Conservation (phyloP, 2,888 invertebrate genomes). For the Volucella inflata region DNA sequence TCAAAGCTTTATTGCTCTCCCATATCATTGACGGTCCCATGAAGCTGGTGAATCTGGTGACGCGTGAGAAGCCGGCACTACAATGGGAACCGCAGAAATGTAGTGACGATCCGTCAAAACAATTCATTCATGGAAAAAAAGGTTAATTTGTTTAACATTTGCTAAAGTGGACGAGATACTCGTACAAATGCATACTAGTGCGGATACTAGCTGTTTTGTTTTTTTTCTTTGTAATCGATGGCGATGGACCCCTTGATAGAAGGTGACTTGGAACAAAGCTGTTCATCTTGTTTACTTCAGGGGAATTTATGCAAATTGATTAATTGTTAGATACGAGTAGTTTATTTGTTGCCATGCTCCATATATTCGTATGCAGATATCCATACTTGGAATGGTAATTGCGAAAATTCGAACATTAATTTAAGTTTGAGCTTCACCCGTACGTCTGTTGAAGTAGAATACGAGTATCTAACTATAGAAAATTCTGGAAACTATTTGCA, state of each 20-base stretch:
- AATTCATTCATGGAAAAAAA: slow-evolving; percentile 68
- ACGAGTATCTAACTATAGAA: too few relatives aligned
- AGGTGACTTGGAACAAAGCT: slow-evolving; percentile 18
- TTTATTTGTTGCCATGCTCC: slow-evolving; percentile 1
- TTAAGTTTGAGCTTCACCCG: too few relatives aligned
- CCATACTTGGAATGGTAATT: too few relatives aligned
- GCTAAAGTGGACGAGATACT: slow-evolving; percentile 45
- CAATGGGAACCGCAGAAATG: slow-evolving; percentile 20
- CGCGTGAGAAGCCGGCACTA: slow-evolving; percentile 19
- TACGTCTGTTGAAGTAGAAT: too few relatives aligned
- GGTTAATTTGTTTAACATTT: slow-evolving; percentile 75
- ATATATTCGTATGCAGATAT: not conserved
- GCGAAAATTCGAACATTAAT: too few relatives aligned
- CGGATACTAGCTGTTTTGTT: slow-evolving; percentile 4
- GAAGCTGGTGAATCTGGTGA: too few relatives aligned
- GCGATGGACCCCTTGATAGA: not conserved
- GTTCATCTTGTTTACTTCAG: slow-evolving; percentile 31
- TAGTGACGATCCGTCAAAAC: slow-evolving; percentile 68
- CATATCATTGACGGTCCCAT: slow-evolving; percentile 6
- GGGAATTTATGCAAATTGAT: slow-evolving; percentile 49
- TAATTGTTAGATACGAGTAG: slow-evolving; percentile 17
- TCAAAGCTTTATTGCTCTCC: not conserved
- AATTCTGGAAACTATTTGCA: too few relatives aligned
- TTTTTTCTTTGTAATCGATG: not conserved
- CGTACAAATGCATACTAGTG: slow-evolving; percentile 11